phyloP scores from a whole-genome alignment of 1,140 invertebrate genomes.

The Aricia agestis region DNA sequence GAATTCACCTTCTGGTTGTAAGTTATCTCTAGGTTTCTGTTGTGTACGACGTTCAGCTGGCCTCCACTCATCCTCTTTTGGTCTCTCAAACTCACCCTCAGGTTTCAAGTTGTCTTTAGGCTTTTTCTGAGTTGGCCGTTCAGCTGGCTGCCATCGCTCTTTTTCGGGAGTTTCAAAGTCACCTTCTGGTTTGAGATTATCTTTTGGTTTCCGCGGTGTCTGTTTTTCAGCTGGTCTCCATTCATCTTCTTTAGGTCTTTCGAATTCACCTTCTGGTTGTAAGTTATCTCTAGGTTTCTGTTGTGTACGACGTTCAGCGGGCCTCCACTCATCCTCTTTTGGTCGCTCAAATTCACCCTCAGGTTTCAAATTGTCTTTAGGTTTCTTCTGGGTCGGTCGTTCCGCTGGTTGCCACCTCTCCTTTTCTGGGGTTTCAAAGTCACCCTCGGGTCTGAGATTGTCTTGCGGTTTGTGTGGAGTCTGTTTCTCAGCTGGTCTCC shows the following conservation, averaged over 20 bases:
- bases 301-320: conserved; percentile 73
- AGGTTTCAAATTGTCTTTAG: conserved; percentile 75
- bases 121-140: conserved; percentile 63
- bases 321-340: conserved; percentile 58
- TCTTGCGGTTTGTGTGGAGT: background rate
- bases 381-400: conserved; percentile 38
- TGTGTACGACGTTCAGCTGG: conserved; percentile 70
- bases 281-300: conserved; percentile 77
- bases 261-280: conserved; percentile 78
- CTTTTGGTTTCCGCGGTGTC: conserved; percentile 54
- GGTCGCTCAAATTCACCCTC: conserved; percentile 60
- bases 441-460: background rate
- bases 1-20: conserved; percentile 77
- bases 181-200: conserved; percentile 76
- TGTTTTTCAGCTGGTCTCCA: conserved; percentile 57
- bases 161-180: conserved; percentile 66
- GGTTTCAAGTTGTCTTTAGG: conserved; percentile 77
- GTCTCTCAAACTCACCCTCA: conserved; percentile 80
- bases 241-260: conserved; percentile 57
- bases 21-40: conserved; percentile 73
- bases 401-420: background rate
- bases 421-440: background rate
- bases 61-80: conserved; percentile 71
- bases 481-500: background rate
- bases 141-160: conserved; percentile 74